phyloP scores from a whole-genome alignment of 1,140 invertebrate species.

The Drosophila truncata region DNA sequence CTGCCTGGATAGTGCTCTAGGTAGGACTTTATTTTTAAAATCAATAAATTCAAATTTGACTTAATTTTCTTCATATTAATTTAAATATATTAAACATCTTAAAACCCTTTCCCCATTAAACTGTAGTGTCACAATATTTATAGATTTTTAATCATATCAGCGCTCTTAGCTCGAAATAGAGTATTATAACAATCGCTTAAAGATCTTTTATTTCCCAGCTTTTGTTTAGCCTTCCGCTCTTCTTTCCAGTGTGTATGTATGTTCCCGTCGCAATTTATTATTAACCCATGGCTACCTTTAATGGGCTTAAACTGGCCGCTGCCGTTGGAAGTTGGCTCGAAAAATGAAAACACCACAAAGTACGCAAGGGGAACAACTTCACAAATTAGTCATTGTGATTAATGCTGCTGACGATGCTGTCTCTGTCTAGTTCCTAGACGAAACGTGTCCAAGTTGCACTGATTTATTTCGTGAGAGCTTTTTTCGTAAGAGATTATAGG shows the following conservation, averaged over 20 bases:
- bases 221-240: not conserved
- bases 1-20: not conserved
- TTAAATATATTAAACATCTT: not conserved
- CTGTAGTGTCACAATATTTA: not conserved
- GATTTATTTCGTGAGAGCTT: slow-evolving; percentile 62
- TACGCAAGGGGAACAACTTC: slow-evolving; percentile 16
- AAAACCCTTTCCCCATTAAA: not conserved
- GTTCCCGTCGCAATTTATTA: slow-evolving; percentile 40
- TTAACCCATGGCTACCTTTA: slow-evolving; percentile 56
- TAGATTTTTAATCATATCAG: not conserved
- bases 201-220: slow-evolving; percentile 9
- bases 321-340: slow-evolving; percentile 24
- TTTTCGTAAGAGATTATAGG: slow-evolving; percentile 55
- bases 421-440: slow-evolving; percentile 23
- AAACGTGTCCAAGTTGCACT: slow-evolving; percentile 44
- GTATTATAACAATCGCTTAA: slow-evolving; percentile 2
- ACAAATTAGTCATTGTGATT: slow-evolving; percentile 78
- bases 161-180: not conserved
- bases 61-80: not conserved
- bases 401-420: slow-evolving; percentile 39
- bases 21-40: not conserved
- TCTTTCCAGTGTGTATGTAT: slow-evolving; percentile 3
- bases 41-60: not conserved
- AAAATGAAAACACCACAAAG: slow-evolving; percentile 31
- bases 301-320: slow-evolving; percentile 61